Base-by-base conservation (phyloP, 2,888 invertebrate genomes). In the Parascotia fuliginaria region DNA sequence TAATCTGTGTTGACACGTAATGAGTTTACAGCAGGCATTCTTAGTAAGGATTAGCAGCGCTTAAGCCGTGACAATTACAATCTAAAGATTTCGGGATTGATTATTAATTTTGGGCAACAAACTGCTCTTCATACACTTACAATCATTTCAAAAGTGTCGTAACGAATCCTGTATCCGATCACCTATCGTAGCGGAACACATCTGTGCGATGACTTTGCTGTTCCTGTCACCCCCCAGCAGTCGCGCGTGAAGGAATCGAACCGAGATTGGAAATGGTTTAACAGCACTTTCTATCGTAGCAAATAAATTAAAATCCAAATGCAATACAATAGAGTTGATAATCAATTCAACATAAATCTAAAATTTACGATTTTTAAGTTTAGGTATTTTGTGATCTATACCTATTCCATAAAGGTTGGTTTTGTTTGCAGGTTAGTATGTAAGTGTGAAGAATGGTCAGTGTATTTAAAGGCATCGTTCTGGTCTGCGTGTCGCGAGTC, bases 111-210 rank as follows among this genome's bases (percentile, higher is more conserved):
- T 24, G 7, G 7, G 4, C 7, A 7, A 24, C 24, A 7, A 24
- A 24, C 6, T 29, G 14, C 9, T 16, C 19, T 44, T 34, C 44
- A 45, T 39, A 55, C 34, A 52, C 42, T 45, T 33, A n/a, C 38
- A 32, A 38, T 37, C 38, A 38, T 11, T 24, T 15, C 5, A 39
- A 38, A 33, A 39, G 44, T 57, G 49, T 56, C 64, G 71, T 65
- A 61, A 69, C 70, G 57, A 70, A 73, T 71, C 59, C 56, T 65
- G 61, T 65, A 68, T 71, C 58, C 60, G 65, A 65, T 61, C 79
- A 84, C 75, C 85, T 83, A 88, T 75, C 80, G 75, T 86, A 74
- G 84, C 87, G 89, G 81, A 89, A 87, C 88, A 86, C 86, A 81
- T 87, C 86, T 84, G 73, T 65, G 49, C 77, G 72, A 85, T 89